phyloP scores from a whole-genome alignment of 2,888 invertebrate genomes.

The Thereva unica region DNA sequence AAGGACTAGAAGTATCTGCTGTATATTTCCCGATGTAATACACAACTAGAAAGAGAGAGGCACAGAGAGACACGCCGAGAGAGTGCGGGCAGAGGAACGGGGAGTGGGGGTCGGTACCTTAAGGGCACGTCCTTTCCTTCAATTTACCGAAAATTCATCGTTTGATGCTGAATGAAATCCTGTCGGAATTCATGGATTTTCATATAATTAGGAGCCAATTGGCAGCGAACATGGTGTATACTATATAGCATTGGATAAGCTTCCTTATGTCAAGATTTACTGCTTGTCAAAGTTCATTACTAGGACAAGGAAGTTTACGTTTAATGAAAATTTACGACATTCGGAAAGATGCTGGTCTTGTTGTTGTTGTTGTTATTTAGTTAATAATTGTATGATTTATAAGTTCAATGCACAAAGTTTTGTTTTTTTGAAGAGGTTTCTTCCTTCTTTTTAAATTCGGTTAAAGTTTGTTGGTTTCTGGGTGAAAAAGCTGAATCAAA shows the following conservation, averaged over 20 bases:
- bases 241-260: not conserved
- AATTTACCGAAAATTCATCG: slow-evolving; percentile 21
- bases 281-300: slow-evolving; percentile 18
- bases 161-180: slow-evolving; percentile 6
- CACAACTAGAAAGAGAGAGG: too few relatives aligned
- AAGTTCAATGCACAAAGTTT: too few relatives aligned
- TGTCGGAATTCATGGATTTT: slow-evolving; percentile 29
- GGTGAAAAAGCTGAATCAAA: too few relatives aligned
- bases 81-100: slow-evolving; percentile 1
- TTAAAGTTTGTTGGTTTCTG: too few relatives aligned
- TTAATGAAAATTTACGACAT: not conserved
- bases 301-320: not conserved
- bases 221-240: slow-evolving; percentile 10
- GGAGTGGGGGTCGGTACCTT: slow-evolving; percentile 4
- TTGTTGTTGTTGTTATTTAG: too few relatives aligned
- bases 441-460: too few relatives aligned
- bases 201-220: slow-evolving; percentile 31
- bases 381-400: too few relatives aligned
- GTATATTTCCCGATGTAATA: too few relatives aligned
- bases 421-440: too few relatives aligned
- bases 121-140: slow-evolving; percentile 22
- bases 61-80: not conserved
- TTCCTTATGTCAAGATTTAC: slow-evolving; percentile 26
- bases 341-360: not conserved
- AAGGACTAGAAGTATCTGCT: too few relatives aligned